Evolutionary conservation across 2,888 invertebrate genomes (phyloP).

Genomic region (Zelleria hepariella): DNA sequence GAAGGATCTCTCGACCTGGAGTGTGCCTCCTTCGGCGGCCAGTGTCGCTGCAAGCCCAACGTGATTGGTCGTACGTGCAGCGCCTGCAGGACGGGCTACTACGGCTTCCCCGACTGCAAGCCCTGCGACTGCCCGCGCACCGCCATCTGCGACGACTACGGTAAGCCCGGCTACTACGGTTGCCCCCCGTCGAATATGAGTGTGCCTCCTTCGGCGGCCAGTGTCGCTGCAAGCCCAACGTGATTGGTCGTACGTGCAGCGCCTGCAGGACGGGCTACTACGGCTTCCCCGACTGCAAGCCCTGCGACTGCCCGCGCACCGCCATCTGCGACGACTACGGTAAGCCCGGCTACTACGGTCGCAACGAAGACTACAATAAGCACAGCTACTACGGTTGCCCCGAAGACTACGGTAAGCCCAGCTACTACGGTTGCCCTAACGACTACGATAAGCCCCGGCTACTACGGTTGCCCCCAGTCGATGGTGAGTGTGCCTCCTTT

Average conservation of each 20-base stretch:
- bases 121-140: slow-evolving; percentile 89
- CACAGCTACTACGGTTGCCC: background rate
- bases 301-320: slow-evolving; percentile 87
- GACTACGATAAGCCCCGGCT: background rate
- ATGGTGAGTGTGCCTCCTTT: slow-evolving; percentile 92
- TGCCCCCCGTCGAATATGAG: no score
- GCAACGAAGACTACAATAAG: no score
- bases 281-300: slow-evolving; percentile 95
- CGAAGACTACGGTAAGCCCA: no score
- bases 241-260: slow-evolving; percentile 91
- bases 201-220: slow-evolving; percentile 97
- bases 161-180: no score
- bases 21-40: slow-evolving; percentile 95
- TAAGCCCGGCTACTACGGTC: slow-evolving; percentile 17
- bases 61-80: slow-evolving; percentile 93
- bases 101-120: slow-evolving; percentile 95
- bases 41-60: slow-evolving; percentile 92
- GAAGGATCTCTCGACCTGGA: slow-evolving; percentile 87
- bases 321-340: slow-evolving; percentile 83
- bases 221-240: slow-evolving; percentile 91
- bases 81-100: slow-evolving; percentile 91
- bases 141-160: slow-evolving; percentile 83
- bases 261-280: slow-evolving; percentile 92
- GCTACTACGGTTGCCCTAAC: background rate
- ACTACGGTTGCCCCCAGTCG: no score